Conservation (phyloP, 2,797 vertebrate genomes). For the Poecilia wingei region DNA sequence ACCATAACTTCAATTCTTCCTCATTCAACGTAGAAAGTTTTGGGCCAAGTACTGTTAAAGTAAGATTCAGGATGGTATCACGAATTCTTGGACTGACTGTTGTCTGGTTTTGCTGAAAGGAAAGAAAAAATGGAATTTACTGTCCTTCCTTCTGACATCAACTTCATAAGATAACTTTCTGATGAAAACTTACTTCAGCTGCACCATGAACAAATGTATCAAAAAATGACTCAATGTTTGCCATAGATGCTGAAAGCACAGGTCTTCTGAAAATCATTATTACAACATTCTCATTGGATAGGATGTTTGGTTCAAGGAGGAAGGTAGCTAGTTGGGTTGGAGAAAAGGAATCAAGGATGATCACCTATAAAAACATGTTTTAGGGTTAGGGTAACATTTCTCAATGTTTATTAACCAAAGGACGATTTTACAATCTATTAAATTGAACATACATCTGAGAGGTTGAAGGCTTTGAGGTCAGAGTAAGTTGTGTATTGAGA, state of each 20-base stretch:
- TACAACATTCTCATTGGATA: conserved; percentile 49
- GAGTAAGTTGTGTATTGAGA: conserved; percentile 12
- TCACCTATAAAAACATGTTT: not conserved
- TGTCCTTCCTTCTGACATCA: too few relatives aligned
- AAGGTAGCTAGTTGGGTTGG: conserved; percentile 55
- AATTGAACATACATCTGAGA: conserved; percentile 21
- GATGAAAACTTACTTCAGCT: conserved; percentile 26
- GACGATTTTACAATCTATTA: too few relatives aligned
- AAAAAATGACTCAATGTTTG: conserved; percentile 51
- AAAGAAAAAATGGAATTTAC: not conserved
- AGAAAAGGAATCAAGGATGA: conserved; percentile 39
- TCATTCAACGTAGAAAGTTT: conserved; percentile 25
- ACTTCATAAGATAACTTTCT: too few relatives aligned
- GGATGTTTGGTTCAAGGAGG: conserved; percentile 50
- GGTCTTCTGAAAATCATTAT: conserved; percentile 30
- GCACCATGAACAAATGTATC: conserved; percentile 25
- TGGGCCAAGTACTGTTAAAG: conserved; percentile 42
- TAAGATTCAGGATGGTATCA: conserved; percentile 57
- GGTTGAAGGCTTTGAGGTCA: conserved; percentile 30
- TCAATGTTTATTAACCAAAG: too few relatives aligned
- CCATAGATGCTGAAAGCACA: not conserved
- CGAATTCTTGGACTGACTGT: conserved; percentile 13
- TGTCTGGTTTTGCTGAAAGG: conserved; percentile 26
- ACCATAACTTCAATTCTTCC: conserved; percentile 56
- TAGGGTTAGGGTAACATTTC: too few relatives aligned